Conservation (phyloP, 1,140 invertebrate species). For the Anadara kagoshimensis region DNA sequence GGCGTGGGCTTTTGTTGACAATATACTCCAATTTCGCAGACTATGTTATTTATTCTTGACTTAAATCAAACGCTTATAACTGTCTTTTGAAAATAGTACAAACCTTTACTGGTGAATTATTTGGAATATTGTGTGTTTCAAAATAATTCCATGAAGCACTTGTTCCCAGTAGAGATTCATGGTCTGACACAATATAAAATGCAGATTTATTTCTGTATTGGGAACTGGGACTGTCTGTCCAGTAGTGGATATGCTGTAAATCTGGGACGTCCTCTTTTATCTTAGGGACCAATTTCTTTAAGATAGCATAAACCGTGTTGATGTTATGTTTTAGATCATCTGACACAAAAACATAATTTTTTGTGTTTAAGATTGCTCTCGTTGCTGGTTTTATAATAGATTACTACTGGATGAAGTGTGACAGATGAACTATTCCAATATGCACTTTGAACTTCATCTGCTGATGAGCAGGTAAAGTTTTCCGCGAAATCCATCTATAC, state of each 20-base stretch:
- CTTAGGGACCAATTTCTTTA: conserved; percentile 27
- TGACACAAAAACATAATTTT: conserved; percentile 34
- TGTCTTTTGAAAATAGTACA: too few relatives aligned
- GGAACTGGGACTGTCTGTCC: conserved; percentile 39
- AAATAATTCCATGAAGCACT: conserved; percentile 32
- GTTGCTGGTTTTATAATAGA: too few relatives aligned
- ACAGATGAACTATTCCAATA: conserved; percentile 42
- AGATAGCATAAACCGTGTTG: conserved; percentile 26
- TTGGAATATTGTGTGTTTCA: conserved; percentile 1
- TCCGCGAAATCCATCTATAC: conserved; percentile 41
- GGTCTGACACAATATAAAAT: conserved; percentile 22
- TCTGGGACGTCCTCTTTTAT: conserved; percentile 17
- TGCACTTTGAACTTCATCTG: conserved; percentile 46
- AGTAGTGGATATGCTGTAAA: conserved; percentile 35
- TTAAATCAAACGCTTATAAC: too few relatives aligned
- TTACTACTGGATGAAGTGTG: conserved; percentile 38
- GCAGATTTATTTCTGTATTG: conserved; percentile 36
- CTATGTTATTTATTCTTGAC: too few relatives aligned
- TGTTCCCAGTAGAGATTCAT: conserved; percentile 3
- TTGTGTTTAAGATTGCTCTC: conserved; percentile 11
- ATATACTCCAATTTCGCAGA: too few relatives aligned
- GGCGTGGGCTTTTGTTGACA: too few relatives aligned
- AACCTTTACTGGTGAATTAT: too few relatives aligned
- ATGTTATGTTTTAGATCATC: conserved; percentile 36
- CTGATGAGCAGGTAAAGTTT: conserved; percentile 37